Evolutionary conservation across 2,797 vertebrate species (phyloP), one percentile per base, ranked within the genome.

Genomic region (Gambusia yucatana): DNA sequence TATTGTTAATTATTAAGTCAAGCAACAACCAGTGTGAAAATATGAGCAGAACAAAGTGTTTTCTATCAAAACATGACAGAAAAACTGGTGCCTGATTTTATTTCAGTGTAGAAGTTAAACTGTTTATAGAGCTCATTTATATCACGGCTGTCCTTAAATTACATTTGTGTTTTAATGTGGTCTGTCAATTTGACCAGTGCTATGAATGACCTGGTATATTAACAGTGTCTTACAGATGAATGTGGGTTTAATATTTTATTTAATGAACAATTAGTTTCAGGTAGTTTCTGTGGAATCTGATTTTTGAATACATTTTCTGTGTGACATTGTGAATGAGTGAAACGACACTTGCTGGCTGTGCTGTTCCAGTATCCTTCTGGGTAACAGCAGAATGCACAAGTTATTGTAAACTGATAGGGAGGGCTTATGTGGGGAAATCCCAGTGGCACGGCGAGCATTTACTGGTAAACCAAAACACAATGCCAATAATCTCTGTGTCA

Each of bases 381-480:
- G 91, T 93, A 85, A 89, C 80, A 81, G 89, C 81, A 90, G 89
- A 95, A 94, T 90, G 90, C 90, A 86, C 85, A 87, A 91, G 93
- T 95, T 94, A 95, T 92, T 94, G 95, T 95, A 95, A 95, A 93
- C 87, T 90, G 94, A 96, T 93, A 94, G 92, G 4, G 77, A 73
- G 73, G 92, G 91, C 92, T 95, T 93, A 93, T 78, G 84, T 44
- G 70, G 91, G 90, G 90, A 94, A 94, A 94, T 95, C 94, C 94
- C 93, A 92, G 78, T 86, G 92, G 94, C 89, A 94, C 83, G 78
- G 91, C 83, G 43, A 82, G 85, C 90, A 92, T 94, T 95, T 93
- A 93, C 93, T 90, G 92, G 92, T 93, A 95, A 95, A 95, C 93
- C 91, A 93, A 95, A 93, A 92, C 91, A 95, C 94, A 95, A 96